phyloP scores from a whole-genome alignment of 2,888 invertebrate genomes.

The Amaurobius ferox region DNA sequence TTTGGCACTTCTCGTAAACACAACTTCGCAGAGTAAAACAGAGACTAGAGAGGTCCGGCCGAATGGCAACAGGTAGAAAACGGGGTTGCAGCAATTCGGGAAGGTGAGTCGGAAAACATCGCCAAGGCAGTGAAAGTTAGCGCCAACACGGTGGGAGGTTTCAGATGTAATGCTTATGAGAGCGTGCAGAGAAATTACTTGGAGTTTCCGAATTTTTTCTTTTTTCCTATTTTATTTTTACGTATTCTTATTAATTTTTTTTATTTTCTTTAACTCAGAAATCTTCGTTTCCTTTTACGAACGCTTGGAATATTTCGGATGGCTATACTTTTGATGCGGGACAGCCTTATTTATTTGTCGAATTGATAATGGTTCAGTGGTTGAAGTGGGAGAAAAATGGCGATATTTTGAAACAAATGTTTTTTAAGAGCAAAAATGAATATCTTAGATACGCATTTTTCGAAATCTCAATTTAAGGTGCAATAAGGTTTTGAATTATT shows the following conservation, averaged over 20 bases:
- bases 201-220: neutral
- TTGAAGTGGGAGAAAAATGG: neutral
- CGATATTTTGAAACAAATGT: no score
- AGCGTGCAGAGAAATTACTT: slow-evolving; percentile 21
- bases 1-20: slow-evolving; percentile 18
- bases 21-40: neutral
- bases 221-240: neutral
- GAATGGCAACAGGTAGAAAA: slow-evolving; percentile 20
- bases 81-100: slow-evolving; percentile 37
- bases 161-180: slow-evolving; percentile 32
- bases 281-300: neutral
- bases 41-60: slow-evolving; percentile 12
- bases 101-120: slow-evolving; percentile 15
- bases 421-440: no score
- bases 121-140: slow-evolving; percentile 63
- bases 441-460: no score
- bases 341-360: no score
- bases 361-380: neutral
- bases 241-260: neutral
- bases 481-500: no score
- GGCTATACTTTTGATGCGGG: no score
- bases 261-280: neutral
- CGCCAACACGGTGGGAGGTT: slow-evolving; percentile 48
- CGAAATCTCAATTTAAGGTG: no score
- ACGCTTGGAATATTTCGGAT: no score